phyloP scores from a whole-genome alignment of 2,113 vertebrate species.

The Vulpes lagopus region DNA sequence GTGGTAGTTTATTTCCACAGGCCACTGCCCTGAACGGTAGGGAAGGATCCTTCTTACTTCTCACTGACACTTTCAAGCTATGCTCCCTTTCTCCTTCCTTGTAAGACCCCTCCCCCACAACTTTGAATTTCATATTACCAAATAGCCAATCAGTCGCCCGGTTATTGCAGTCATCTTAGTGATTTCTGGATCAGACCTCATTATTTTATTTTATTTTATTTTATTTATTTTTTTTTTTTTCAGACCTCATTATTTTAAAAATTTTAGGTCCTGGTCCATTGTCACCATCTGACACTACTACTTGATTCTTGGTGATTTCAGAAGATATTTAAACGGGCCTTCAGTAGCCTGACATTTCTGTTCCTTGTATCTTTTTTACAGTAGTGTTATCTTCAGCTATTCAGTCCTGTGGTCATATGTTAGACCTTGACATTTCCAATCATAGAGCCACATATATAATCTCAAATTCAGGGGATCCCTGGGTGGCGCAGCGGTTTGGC shows the following conservation, averaged over 20 bases:
- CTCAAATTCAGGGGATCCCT: background rate
- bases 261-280: background rate
- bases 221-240: too few relatives aligned
- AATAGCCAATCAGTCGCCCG: background rate
- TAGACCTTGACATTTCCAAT: background rate
- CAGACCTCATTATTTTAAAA: background rate
- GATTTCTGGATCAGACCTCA: background rate
- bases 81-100: background rate
- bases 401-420: background rate
- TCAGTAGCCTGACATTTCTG: background rate
- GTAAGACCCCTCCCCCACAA: background rate
- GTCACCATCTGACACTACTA: background rate
- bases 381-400: background rate
- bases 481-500: too few relatives aligned
- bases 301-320: background rate
- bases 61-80: background rate
- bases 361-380: background rate
- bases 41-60: background rate
- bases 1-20: background rate
- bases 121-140: background rate
- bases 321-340: background rate
- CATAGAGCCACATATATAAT: background rate
- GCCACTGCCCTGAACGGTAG: background rate
- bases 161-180: background rate
- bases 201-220: too few relatives aligned